Evolutionary conservation across 1,140 invertebrate species (phyloP), one percentile per base, ranked within the genome.

Genomic region (Neodiprion fabricii): DNA sequence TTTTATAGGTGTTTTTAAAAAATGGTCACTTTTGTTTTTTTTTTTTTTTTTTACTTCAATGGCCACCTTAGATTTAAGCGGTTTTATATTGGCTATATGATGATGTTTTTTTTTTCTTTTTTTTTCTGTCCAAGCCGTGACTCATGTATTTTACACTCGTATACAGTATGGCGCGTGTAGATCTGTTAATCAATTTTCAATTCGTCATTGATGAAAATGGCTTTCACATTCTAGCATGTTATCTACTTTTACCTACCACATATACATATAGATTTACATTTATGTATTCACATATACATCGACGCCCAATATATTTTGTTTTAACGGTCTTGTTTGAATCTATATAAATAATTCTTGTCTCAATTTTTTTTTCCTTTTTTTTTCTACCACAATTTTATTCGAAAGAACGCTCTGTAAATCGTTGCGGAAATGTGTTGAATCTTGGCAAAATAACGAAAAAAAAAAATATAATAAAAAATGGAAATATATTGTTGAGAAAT

Each of bases 401-500:
- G 70, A 76, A 68, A 72, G 28, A 40, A 40, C 40, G 71, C 65
- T 70, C 69, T 53, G 75, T 49, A 40, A 69, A 75, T 72, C 66
- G 48, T 72, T 49, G 66, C 61, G 12, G 65, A 72, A 79, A 70
- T 76, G 80, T 79, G 80, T 85, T 81, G 85, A 78, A 84, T 82
- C 83, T 86, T 82, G 83, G 81, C 81, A 76, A 85, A 71, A 83
- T 14, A 61, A 61, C 28, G 5, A 40, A 40, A 40, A 40, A 61
- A 61, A 61, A 61, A 61, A 40, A 40, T 3, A 2, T 14, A 61
- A 61, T 8, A 61, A 61, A 61, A 61, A 17, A 11, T 14, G n/a
- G 53, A 61, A 61, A 61, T 61, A 14, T 61, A 84, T 87, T 87
- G 86, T 87, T 87, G 82, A 87, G 86, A 40, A 61, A 87, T 87